These are phyloP conservation scores for Apostichopus parvimensis DNA, from an alignment of 35 echinoderm and acorn worm genomes.

Conservation along the genomic window DNA sequence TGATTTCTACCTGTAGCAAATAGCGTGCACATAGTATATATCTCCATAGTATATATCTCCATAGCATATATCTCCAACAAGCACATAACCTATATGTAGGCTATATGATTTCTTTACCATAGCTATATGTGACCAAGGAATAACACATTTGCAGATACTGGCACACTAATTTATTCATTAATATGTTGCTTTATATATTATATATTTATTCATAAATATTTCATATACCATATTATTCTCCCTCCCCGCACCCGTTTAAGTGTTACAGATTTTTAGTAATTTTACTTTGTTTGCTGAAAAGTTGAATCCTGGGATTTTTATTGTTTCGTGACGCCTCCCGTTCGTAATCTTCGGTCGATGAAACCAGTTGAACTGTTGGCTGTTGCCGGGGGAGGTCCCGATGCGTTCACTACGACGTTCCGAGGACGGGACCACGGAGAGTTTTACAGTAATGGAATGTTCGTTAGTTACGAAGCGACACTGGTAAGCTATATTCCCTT, in stretches of 20 bases:
- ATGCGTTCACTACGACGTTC: neutral
- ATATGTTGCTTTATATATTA: neutral
- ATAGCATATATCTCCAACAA: no score
- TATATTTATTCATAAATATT: neutral
- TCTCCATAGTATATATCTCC: no score
- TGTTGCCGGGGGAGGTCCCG: neutral
- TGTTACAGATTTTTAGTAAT: neutral
- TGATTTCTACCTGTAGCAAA: no score
- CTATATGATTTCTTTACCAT: no score
- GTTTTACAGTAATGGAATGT: neutral
- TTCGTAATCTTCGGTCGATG: neutral
- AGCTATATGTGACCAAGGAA: no score
- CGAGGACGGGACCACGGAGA: neutral
- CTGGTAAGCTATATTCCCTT: neutral
- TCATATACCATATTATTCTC: neutral
- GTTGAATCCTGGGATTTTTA: neutral
- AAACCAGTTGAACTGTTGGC: neutral
- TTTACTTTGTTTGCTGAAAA: neutral
- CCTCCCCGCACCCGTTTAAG: neutral
- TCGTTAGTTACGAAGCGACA: neutral
- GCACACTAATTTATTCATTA: neutral
- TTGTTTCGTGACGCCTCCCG: neutral
- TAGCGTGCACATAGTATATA: no score
- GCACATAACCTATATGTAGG: no score
- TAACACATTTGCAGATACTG: neutral